Conservation (phyloP, 2,797 vertebrate genomes). For the Podarcis lilfordi region DNA sequence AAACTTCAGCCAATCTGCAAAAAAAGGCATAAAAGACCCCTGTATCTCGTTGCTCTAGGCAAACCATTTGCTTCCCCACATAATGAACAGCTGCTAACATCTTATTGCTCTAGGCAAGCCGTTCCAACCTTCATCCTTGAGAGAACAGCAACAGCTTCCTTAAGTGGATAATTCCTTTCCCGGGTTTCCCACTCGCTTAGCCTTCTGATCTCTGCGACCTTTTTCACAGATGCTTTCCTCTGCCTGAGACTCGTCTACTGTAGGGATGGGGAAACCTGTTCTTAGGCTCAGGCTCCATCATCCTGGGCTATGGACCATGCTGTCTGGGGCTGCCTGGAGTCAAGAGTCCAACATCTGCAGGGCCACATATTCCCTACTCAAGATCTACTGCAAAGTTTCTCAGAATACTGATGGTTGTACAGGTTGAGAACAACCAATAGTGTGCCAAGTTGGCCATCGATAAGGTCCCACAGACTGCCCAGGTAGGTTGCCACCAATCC, state of each 20-base stretch:
- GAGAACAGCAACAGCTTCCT: background rate
- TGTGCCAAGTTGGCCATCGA: background rate
- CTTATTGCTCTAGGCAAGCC: background rate
- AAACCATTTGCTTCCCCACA: background rate
- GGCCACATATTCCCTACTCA: background rate
- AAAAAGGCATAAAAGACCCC: background rate
- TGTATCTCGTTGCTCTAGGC: background rate
- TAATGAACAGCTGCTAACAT: slow-evolving; percentile 28
- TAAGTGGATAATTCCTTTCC: background rate
- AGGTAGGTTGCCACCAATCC: too few relatives aligned
- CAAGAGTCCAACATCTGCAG: too few relatives aligned
- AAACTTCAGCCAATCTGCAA: background rate
- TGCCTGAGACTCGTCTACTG: background rate
- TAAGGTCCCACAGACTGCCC: background rate
- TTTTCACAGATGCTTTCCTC: background rate
- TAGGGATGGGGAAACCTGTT: too few relatives aligned
- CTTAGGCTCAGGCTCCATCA: too few relatives aligned
- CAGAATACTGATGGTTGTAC: background rate
- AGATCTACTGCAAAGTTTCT: background rate
- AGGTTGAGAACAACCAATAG: background rate
- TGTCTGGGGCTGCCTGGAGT: too few relatives aligned
- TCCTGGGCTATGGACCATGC: background rate
- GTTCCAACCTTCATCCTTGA: rapidly evolving
- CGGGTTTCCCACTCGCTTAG: background rate
- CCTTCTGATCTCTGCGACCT: background rate